Evolutionary conservation across 2,113 vertebrate species (phyloP), one percentile per base, ranked within the genome.

Genomic region (Carassius auratus): DNA sequence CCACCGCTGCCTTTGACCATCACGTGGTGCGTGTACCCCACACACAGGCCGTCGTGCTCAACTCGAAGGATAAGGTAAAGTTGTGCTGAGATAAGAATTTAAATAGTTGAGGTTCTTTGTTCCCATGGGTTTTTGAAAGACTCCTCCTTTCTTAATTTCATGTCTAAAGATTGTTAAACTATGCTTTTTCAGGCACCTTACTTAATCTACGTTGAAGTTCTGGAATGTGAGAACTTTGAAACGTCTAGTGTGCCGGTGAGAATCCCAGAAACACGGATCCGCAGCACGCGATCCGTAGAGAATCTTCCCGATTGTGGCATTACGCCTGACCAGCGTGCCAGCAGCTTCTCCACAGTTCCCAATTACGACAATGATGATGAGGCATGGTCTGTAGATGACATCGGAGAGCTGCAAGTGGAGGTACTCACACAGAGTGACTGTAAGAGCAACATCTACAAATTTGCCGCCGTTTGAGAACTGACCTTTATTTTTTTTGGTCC

Each of bases 311-410:
- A 98, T 19, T 98, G 96, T 0, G 96, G 97, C 0, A 94, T 97
- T 89, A 95, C 93, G 0, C 93, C 94, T 0, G 98, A 99, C 88
- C 98, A 98, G 89, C 86, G 98, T 0, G 94, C 97, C 6, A 93
- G 95, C 82, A 96, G 96, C 93, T 98, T 99, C 92, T 96, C 95
- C 88, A 95, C 96, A 0, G 98, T 98, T 1, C 97, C 97, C 38
- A 98, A 98, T 93, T 98, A 97, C 2, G 97, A 99, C 94, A 97
- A 98, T 0, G 97, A 99, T 0, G 97, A 99, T 0, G 98, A 99
- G 89, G 97, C 97, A 17, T 99, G 98, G 98, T 96, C 97, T 0
- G 96, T 98, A 90, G 97, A 99, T 0, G 98, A 99, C 87, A 99
- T 99, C 8, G 97, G 96, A 77, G 97, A 98, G 88, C 95, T 99